A percentile compares a stretch with the other conserved stretches of the same genome.
Conservation (phyloP, 2,797 vertebrate species). For the Chrysocyon brachyurus region DNA sequence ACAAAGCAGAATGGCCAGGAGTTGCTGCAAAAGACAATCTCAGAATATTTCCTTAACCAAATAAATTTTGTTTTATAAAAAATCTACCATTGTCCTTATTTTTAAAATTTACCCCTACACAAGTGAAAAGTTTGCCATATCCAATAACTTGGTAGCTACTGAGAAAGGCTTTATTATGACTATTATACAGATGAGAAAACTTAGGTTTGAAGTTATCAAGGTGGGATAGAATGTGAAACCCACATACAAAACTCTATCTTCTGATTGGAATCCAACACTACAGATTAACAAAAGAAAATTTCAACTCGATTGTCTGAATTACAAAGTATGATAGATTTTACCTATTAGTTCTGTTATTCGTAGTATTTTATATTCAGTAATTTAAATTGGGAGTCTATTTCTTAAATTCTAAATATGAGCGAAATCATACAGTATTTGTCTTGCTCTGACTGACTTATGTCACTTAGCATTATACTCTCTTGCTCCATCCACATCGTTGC, state of each 20-base stretch:
- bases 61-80: constrained; percentile 33
- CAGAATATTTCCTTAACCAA: constrained; percentile 16
- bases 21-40: constrained; percentile 3
- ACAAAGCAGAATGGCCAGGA: neutral
- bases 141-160: neutral
- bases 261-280: neutral
- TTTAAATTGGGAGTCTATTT: neutral
- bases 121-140: neutral
- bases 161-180: constrained; percentile 10
- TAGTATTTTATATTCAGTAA: constrained; percentile 44
- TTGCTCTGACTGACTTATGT: neutral
- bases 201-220: neutral
- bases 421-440: neutral
- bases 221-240: neutral
- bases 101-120: neutral
- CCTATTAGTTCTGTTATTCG: neutral
- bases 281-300: neutral
- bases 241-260: constrained; percentile 8
- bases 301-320: neutral
- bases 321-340: constrained; percentile 29
- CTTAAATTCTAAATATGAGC: neutral
- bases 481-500: neutral
- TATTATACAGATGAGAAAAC: constrained; percentile 12
- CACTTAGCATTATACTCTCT: neutral
- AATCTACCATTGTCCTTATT: neutral